These are phyloP conservation scores for Lamproptera curius DNA, from an alignment of 2,888 invertebrate species.

Conservation along the genomic window DNA sequence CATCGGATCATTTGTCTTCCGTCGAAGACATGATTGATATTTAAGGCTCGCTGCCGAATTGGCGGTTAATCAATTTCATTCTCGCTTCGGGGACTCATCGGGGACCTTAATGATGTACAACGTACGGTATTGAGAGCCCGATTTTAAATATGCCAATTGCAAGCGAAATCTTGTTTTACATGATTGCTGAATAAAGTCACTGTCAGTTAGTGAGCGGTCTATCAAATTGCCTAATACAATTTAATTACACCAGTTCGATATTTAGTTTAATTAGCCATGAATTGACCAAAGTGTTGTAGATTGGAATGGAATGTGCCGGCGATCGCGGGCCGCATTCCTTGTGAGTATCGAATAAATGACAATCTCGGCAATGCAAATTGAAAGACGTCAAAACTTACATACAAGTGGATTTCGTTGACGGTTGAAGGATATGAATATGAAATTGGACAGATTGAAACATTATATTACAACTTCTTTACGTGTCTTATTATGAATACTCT, in stretches of 20 bases:
- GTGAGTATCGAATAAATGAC: not conserved
- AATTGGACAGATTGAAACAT: not conserved
- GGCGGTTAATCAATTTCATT: not conserved
- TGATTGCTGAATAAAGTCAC: too few species aligned
- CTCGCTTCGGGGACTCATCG: slow-evolving; percentile 8
- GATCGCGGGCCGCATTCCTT: not conserved
- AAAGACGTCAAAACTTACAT: slow-evolving; percentile 1
- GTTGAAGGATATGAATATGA: not conserved
- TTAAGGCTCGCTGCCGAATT: slow-evolving; percentile 6
- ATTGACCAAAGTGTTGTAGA: not conserved
- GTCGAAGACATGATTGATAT: slow-evolving; percentile 27
- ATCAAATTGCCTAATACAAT: too few species aligned
- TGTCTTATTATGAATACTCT: not conserved
- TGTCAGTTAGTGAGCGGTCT: too few species aligned
- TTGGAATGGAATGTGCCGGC: not conserved
- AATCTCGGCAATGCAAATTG: not conserved
- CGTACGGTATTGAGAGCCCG: too few species aligned
- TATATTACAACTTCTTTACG: not conserved
- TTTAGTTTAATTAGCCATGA: not conserved
- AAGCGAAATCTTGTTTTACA: too few species aligned
- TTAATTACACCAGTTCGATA: too few species aligned
- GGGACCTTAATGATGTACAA: too few species aligned
- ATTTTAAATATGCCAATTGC: too few species aligned
- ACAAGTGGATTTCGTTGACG: not conserved
- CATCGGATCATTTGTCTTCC: slow-evolving; percentile 30